Evolutionary conservation across 2,797 vertebrate species (phyloP).

Genomic region (Scleropages formosus): DNA sequence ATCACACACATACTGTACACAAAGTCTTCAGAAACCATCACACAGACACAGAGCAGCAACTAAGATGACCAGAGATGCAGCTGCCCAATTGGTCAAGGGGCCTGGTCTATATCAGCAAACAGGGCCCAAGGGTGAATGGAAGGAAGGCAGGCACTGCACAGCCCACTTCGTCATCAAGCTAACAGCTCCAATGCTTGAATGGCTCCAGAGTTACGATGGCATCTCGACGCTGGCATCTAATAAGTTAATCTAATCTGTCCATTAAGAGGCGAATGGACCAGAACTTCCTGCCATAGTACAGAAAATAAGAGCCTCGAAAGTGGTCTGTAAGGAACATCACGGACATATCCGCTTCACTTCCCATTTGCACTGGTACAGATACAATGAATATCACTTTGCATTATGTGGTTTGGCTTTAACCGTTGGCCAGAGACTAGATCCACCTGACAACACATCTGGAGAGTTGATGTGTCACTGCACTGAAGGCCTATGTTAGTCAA

Average conservation of each 20-base stretch:
- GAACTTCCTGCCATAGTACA: constrained; percentile 10
- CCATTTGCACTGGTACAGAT: constrained; percentile 14
- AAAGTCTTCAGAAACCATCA: background rate
- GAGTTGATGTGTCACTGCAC: constrained; percentile 4
- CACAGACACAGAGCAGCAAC: background rate
- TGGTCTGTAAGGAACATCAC: constrained; percentile 17
- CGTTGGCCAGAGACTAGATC: background rate
- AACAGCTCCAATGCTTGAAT: background rate
- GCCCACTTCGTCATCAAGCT: background rate
- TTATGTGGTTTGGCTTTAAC: background rate
- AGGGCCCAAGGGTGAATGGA: background rate
- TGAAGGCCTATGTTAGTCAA: background rate
- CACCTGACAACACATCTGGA: background rate
- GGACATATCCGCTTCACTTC: background rate
- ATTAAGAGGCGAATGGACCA: background rate
- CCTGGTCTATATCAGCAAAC: background rate
- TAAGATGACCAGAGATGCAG: background rate
- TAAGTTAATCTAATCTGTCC: constrained; percentile 14
- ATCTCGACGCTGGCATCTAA: background rate
- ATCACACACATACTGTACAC: background rate
- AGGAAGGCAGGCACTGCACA: too few species aligned
- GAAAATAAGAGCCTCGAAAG: background rate
- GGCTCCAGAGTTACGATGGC: background rate
- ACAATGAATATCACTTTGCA: constrained; percentile 19
- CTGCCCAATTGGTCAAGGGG: background rate